Evolutionary conservation across 2,113 vertebrate species (phyloP).

Genomic region (Halichoeres trimaculatus): DNA sequence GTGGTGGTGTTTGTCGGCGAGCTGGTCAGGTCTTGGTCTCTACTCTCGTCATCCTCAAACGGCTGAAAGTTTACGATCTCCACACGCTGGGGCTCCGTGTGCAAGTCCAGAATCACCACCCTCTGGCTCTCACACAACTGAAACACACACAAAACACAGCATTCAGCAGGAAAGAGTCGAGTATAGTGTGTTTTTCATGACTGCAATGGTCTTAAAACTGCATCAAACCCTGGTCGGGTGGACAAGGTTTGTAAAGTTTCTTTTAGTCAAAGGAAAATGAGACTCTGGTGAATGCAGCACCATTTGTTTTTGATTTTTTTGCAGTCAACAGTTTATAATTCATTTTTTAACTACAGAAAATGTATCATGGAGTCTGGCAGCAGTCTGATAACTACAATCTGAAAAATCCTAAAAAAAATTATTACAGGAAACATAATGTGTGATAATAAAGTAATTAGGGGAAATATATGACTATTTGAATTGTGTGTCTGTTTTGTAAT

Average conservation of each 20-base stretch:
- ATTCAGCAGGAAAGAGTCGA: neutral
- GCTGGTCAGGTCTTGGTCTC: constrained; percentile 63
- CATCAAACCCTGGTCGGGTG: neutral
- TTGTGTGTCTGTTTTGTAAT: neutral
- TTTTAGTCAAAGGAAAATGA: neutral
- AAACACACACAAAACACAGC: constrained; percentile 44
- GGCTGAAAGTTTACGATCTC: constrained; percentile 61
- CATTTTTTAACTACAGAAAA: no score
- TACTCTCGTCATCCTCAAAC: constrained; percentile 58
- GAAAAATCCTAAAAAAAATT: neutral
- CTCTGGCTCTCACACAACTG: constrained; percentile 64
- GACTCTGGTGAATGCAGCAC: neutral
- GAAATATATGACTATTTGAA: neutral
- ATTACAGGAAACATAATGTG: neutral
- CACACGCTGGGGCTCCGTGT: constrained; percentile 46
- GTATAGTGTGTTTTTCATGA: no score
- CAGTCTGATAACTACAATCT: no score
- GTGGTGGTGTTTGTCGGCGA: constrained; percentile 60
- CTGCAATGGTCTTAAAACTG: neutral
- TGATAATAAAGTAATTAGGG: neutral
- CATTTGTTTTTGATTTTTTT: neutral
- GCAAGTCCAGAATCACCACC: constrained; percentile 62
- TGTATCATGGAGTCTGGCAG: neutral
- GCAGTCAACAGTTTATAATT: no score
- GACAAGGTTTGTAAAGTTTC: no score